Conservation (phyloP, 2,113 vertebrate genomes). For the Rhineura floridana region DNA sequence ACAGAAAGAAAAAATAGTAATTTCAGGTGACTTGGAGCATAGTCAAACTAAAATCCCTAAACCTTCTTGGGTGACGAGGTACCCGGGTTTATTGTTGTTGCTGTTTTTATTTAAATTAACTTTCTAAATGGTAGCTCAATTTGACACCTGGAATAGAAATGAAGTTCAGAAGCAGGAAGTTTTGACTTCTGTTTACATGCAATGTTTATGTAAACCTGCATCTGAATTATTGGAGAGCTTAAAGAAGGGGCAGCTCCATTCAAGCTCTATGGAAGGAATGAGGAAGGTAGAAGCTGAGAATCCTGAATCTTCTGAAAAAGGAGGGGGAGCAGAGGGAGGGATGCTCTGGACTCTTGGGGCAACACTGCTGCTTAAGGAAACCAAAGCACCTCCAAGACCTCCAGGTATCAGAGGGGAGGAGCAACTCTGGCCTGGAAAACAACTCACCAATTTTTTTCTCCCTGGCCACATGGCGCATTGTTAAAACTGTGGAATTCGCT, state of each 20-base stretch:
- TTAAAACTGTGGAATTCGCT: too few species aligned
- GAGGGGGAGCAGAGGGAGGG: too few species aligned
- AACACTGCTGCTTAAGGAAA: too few species aligned
- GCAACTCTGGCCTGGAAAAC: too few species aligned
- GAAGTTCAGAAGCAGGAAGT: background rate
- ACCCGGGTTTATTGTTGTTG: background rate
- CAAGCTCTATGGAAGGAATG: background rate
- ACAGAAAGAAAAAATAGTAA: background rate
- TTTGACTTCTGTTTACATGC: background rate
- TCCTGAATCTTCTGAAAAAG: too few species aligned
- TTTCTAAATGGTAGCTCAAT: background rate
- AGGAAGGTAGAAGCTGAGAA: background rate
- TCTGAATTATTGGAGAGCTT: background rate
- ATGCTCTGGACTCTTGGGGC: too few species aligned
- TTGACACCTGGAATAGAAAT: background rate
- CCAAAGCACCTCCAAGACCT: too few species aligned
- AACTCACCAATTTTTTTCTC: too few species aligned
- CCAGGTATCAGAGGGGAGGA: too few species aligned
- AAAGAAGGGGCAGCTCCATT: too few species aligned
- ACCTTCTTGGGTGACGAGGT: background rate
- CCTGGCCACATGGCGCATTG: too few species aligned
- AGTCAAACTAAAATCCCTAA: background rate
- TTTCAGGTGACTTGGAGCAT: too few species aligned
- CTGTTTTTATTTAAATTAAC: background rate
- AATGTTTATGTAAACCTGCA: background rate